A percentile compares a stretch with the other conserved stretches of the same genome.
Conservation (phyloP, 2,888 invertebrate species). For the Scelioninae gen. 1 region DNA sequence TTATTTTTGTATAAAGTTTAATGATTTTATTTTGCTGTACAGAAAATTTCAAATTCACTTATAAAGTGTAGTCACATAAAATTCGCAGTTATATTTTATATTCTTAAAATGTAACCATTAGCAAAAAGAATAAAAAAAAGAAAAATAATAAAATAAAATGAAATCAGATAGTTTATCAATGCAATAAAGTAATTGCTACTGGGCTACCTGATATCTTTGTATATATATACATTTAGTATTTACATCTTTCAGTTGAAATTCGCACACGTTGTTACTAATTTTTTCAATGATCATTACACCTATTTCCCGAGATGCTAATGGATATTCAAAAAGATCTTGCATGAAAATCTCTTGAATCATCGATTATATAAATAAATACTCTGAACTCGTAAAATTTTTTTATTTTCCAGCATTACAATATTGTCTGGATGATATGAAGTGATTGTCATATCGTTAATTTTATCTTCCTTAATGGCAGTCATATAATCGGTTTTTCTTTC, state of each 20-base stretch:
- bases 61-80: too few species aligned
- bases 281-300: conserved; percentile 26
- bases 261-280: conserved; percentile 17
- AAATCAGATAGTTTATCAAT: too few species aligned
- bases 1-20: too few species aligned
- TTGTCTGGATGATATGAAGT: conserved; percentile 22
- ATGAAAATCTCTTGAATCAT: not conserved
- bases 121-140: too few species aligned
- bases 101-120: too few species aligned
- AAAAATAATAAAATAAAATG: too few species aligned
- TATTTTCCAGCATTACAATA: conserved; percentile 13
- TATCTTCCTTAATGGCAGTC: conserved; percentile 11
- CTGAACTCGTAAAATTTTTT: not conserved
- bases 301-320: conserved; percentile 21
- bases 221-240: too few species aligned
- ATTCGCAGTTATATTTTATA: too few species aligned
- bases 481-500: conserved; percentile 8
- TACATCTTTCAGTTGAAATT: conserved; percentile 21
- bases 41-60: too few species aligned
- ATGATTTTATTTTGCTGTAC: too few species aligned
- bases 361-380: conserved; percentile 18
- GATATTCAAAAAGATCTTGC: conserved; percentile 35
- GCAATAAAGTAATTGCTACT: too few species aligned
- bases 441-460: conserved; percentile 12
- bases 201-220: too few species aligned